Evolutionary conservation across 2,888 invertebrate species (phyloP).

Genomic region (Campopleginae sp.): DNA sequence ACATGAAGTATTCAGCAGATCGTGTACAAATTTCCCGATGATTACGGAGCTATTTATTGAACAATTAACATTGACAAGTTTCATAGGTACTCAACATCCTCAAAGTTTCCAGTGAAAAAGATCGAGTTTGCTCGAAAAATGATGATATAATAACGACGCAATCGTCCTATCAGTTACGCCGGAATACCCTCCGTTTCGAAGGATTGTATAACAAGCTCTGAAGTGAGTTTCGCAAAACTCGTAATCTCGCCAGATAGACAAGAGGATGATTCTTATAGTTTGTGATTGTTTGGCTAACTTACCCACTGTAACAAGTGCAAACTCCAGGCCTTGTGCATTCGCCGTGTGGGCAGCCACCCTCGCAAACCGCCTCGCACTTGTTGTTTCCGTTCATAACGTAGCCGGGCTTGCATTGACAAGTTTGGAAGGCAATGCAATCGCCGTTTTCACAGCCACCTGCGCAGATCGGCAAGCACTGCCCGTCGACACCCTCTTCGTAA

Average conservation of each 20-base stretch:
- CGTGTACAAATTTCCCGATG: too few species aligned
- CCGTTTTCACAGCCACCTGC: slow-evolving; percentile 81
- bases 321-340: slow-evolving; percentile 78
- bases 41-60: too few species aligned
- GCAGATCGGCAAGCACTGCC: slow-evolving; percentile 84
- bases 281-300: slow-evolving; percentile 44
- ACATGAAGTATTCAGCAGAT: too few species aligned
- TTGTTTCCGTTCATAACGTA: slow-evolving; percentile 75
- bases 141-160: background rate
- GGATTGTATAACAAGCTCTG: background rate
- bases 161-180: background rate
- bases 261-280: background rate
- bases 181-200: background rate
- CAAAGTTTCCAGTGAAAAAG: background rate
- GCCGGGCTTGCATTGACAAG: slow-evolving; percentile 79
- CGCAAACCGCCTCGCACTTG: slow-evolving; percentile 79
- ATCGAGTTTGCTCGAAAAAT: background rate
- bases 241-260: background rate
- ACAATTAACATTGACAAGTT: too few species aligned
- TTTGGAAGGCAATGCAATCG: slow-evolving; percentile 78
- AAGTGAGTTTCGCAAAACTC: background rate
- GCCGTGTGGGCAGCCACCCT: slow-evolving; percentile 81
- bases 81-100: too few species aligned
- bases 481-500: slow-evolving; percentile 83
- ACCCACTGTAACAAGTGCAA: slow-evolving; percentile 80